Conservation (phyloP, 2,113 vertebrate genomes). For the Erinaceus europaeus region DNA sequence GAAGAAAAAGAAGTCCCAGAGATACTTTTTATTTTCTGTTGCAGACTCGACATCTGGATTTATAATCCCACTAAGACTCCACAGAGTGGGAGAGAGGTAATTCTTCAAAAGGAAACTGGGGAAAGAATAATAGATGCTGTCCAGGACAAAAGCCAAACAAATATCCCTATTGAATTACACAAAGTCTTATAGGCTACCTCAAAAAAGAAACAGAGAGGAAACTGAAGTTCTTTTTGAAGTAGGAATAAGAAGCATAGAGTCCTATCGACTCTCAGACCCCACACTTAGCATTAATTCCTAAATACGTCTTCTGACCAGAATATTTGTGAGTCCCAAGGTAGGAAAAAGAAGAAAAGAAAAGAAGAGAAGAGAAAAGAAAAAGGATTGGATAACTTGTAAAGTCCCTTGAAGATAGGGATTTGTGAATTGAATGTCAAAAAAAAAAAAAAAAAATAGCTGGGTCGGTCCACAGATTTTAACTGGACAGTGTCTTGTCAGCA, state of each 20-base stretch:
- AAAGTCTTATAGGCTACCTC: not conserved
- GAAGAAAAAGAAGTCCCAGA: not conserved
- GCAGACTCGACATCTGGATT: not conserved
- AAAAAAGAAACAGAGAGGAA: not conserved
- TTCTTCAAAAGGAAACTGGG: not conserved
- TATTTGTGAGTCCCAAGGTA: not conserved
- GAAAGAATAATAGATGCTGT: not conserved
- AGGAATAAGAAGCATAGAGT: too few relatives aligned
- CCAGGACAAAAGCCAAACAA: not conserved
- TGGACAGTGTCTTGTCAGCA: not conserved
- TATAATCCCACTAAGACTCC: not conserved
- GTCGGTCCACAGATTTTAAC: slow-evolving; percentile 12
- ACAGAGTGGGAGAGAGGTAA: not conserved
- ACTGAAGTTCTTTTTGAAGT: not conserved
- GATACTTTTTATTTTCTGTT: not conserved
- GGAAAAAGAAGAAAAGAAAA: too few relatives aligned
- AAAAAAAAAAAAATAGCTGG: slow-evolving; percentile 12
- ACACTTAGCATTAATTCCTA: not conserved
- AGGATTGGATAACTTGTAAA: not conserved
- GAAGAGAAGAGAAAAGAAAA: too few relatives aligned
- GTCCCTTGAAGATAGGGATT: not conserved
- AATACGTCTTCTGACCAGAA: not conserved
- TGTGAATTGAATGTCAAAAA: not conserved
- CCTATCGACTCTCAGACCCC: not conserved
- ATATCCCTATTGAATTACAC: not conserved